phyloP scores from a whole-genome alignment of 2,888 invertebrate species.

The Leucania comma region DNA sequence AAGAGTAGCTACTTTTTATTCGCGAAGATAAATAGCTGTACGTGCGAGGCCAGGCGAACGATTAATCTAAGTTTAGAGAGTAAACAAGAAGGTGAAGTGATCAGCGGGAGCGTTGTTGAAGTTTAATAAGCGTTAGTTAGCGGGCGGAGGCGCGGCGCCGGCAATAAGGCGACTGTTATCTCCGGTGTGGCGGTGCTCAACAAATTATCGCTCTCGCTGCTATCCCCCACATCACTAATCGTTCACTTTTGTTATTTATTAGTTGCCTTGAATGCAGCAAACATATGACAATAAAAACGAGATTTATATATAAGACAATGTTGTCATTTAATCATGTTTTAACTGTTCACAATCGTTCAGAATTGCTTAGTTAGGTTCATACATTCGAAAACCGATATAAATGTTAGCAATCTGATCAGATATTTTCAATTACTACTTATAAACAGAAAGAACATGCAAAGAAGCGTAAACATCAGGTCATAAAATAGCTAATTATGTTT shows the following conservation, averaged over 20 bases:
- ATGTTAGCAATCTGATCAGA: not conserved
- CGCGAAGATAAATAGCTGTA: slow-evolving; percentile 79
- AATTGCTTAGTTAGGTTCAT: not conserved
- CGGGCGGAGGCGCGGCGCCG: slow-evolving; percentile 80
- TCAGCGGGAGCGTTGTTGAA: slow-evolving; percentile 89
- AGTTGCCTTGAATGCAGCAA: slow-evolving; percentile 32
- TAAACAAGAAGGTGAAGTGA: slow-evolving; percentile 90
- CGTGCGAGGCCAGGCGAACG: slow-evolving; percentile 80
- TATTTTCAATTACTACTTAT: slow-evolving; percentile 27
- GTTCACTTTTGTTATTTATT: slow-evolving; percentile 60
- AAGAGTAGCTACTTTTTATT: slow-evolving; percentile 69
- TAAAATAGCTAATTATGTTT: slow-evolving; percentile 83
- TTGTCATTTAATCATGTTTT: not conserved
- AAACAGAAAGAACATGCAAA: slow-evolving; percentile 63
- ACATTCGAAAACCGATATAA: not conserved
- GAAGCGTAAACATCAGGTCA: slow-evolving; percentile 69
- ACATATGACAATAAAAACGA: not conserved
- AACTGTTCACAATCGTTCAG: not conserved
- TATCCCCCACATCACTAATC: slow-evolving; percentile 65
- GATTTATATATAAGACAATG: not conserved
- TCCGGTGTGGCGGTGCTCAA: slow-evolving; percentile 81
- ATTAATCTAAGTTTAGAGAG: slow-evolving; percentile 90
- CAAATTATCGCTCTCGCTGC: slow-evolving; percentile 78
- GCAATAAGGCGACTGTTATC: slow-evolving; percentile 88
- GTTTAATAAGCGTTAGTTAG: slow-evolving; percentile 90